Base-by-base conservation (phyloP, 2,888 invertebrate genomes). In the Tetranychus piercei region DNA sequence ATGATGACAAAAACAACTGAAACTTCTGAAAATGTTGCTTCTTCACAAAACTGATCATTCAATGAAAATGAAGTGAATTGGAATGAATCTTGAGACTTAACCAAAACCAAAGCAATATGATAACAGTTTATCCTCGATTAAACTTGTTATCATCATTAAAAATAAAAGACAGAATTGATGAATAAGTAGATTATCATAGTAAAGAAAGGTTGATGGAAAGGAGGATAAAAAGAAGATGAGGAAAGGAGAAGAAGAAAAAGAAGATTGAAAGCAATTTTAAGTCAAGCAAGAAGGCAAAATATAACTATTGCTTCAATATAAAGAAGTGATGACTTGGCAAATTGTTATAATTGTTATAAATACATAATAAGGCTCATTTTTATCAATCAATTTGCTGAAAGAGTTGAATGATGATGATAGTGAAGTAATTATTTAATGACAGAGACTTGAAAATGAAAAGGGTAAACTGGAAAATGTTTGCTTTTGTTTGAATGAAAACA, bases 121-220 rank as follows among this genome's bases (percentile, higher is more conserved):
- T 69, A 69, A 69, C 69, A 23, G 22, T 69, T 20, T 23, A 23
- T 69, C 69, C 69, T 69, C 69, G 22, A 55, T 55, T 55, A 5
- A 55, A 55, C 55, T 55, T 9, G 15, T 55, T 55, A 55, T 34
- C 34, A 34, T 34, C 34, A 34, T 34, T 34, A 34, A 34, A 34
- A 34, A 55, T 9, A 55, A 55, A 7, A 55, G 0, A 55, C 11
- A 55, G 55, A 55, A 55, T 55, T 55, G 55, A 55, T 55, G 55
- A 55, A 55, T 55, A 15, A 15, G 55, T 55, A 55, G 55, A 55
- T 55, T 55, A 55, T 55, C 55, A 15, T 34, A 5, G 34, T 34
- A 5, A 20, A 66, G 18, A 66, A 18, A 66, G 66, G 20, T 20
- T 18, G 7, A 11, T 18, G 8, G 66, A 66, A 66, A 65, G 65